phyloP scores from a whole-genome alignment of 1,140 invertebrate genomes.

The Pogonus chalceus region DNA sequence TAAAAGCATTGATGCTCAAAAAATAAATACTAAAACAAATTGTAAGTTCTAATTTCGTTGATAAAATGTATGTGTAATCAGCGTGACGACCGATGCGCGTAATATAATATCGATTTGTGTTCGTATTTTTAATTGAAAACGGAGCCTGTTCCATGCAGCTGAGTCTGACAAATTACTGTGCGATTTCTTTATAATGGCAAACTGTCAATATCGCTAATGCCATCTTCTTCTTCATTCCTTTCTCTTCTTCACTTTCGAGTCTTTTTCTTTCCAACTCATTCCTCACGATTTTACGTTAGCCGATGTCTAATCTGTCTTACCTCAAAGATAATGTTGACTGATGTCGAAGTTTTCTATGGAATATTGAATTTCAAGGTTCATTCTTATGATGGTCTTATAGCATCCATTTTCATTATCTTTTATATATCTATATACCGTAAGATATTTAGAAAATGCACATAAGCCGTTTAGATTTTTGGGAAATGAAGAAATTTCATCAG shows the following conservation, averaged over 20 bases:
- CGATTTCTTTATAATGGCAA: background rate
- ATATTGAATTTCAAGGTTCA: background rate
- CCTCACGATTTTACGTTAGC: no score
- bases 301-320: conserved; percentile 2
- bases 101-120: background rate
- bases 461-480: no score
- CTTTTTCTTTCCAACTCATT: background rate
- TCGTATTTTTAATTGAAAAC: background rate
- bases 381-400: no score
- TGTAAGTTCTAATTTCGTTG: no score
- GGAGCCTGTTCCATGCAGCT: background rate
- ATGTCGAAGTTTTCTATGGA: background rate
- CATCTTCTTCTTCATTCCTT: background rate
- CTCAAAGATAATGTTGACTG: conserved; percentile 4
- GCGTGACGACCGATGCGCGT: background rate
- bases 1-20: no score
- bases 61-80: no score
- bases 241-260: background rate
- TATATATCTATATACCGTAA: no score
- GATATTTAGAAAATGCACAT: no score
- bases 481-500: no score
- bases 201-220: conserved; percentile 2
- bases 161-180: conserved; percentile 3
- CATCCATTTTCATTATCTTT: no score
- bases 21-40: no score